These are phyloP conservation scores for Equus przewalskii DNA, from an alignment of 2,113 vertebrate genomes.

Conservation along the genomic window DNA sequence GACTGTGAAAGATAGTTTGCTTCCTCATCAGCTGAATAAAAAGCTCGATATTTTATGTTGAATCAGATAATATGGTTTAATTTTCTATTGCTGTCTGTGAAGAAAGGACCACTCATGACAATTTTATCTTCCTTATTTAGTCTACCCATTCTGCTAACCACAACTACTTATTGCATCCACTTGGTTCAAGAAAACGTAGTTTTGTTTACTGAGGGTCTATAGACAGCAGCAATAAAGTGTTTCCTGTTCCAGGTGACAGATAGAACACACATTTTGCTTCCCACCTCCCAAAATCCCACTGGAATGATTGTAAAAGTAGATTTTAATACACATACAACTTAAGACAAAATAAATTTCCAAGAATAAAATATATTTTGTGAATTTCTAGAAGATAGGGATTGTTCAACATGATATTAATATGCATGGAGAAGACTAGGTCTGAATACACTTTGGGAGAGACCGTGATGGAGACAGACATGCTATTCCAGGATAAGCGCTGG, in stretches of 20 bases:
- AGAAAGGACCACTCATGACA: neutral
- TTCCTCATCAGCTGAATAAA: neutral
- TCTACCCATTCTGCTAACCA: neutral
- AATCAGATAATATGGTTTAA: neutral
- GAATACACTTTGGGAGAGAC: neutral
- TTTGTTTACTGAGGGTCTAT: neutral
- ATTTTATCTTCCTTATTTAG: neutral
- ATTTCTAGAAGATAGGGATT: neutral
- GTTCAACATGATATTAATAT: neutral
- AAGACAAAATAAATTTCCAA: neutral
- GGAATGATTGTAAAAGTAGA: neutral
- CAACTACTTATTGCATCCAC: neutral
- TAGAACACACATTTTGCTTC: neutral
- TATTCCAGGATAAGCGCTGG: neutral
- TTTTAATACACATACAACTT: neutral
- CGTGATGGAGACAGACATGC: neutral
- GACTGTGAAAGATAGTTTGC: neutral
- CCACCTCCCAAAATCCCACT: neutral
- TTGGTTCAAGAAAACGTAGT: neutral
- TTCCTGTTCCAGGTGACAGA: neutral
- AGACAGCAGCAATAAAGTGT: neutral
- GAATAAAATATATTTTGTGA: neutral
- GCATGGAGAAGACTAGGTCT: neutral
- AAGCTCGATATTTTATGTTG: neutral
- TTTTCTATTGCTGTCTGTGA: neutral